Percentiles rank a stretch among this genome's conserved stretches.
Evolutionary conservation across 1,140 invertebrate species (phyloP).

Genomic region (Asobara japonica): DNA sequence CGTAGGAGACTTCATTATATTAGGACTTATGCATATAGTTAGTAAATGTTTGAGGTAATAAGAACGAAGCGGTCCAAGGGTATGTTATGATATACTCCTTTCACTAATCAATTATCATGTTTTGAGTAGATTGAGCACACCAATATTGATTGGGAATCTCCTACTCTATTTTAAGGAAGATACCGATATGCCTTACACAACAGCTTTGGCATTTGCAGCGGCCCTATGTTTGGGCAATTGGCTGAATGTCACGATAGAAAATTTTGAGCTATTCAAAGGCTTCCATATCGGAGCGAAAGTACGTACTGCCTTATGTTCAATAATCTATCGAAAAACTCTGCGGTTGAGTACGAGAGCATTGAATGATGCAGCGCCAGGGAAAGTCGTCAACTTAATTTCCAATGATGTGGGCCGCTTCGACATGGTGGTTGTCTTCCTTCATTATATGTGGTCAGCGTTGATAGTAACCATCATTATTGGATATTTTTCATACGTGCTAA

Average conservation of each 20-base stretch:
- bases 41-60: neutral
- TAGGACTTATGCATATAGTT: too few species aligned
- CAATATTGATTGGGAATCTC: conserved; percentile 68
- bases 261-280: conserved; percentile 72
- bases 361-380: conserved; percentile 81
- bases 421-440: conserved; percentile 69
- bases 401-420: conserved; percentile 80
- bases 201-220: conserved; percentile 69
- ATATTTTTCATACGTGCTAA: conserved; percentile 72
- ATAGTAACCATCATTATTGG: conserved; percentile 71
- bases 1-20: neutral
- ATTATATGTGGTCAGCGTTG: conserved; percentile 75
- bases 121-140: conserved; percentile 54
- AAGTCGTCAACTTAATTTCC: conserved; percentile 85
- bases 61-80: conserved; percentile 5
- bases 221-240: conserved; percentile 69
- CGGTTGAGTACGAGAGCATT: conserved; percentile 74
- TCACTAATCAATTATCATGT: too few species aligned
- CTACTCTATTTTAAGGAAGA: conserved; percentile 65
- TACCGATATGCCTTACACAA: conserved; percentile 39
- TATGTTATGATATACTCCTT: conserved; percentile 21
- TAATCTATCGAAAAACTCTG: conserved; percentile 75
- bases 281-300: conserved; percentile 72
- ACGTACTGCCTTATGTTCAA: conserved; percentile 71
- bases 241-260: conserved; percentile 66